Evolutionary conservation across 2,888 invertebrate genomes (phyloP), one percentile per base, ranked within the genome.

Genomic region (Taenaris catops): DNA sequence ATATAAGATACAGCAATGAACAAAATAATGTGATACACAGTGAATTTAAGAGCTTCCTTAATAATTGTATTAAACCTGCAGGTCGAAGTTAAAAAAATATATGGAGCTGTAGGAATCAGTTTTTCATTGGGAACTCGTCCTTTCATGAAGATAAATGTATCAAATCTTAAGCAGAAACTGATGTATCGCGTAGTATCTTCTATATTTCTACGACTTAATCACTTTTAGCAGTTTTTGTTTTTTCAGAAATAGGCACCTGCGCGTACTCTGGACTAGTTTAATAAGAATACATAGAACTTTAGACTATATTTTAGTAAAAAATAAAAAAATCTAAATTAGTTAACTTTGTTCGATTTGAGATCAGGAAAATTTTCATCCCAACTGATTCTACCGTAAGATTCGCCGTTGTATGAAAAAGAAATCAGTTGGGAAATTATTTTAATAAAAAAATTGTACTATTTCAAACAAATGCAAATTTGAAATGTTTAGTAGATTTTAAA

Each of bases 291-390:
- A 20, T 18, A 11, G 25, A 25, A 8, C 5, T 29, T 20, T 21
- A 26, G 16, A 18, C 37, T 37, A 29, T 24, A 41, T 44, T 41
- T 42, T 6, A 17, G 4, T 17, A 6, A 17, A 40, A 35, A 48
- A 48, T 38, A 50, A 52, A 52, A 39, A 51, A 27, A 38, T 47
- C 53, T 53, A 48, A 38, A 38, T 46, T 44, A 48, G 46, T 47
- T 49, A 55, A 56, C 48, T 58, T 71, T 73, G 69, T 72, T 70
- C 68, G 35, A 44, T 56, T 52, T 70, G 74, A 74, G 74, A 74
- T 72, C 73, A 65, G 51, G 38, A 49, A 42, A 38, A 42, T 51
- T 49, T 46, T 44, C 42, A 50, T 6, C 25, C 37, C 25, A 25
- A 38, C 41, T 25, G 7, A 27, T 8, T 10, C 16, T 5, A 27